Conservation (phyloP, 2,797 vertebrate species). For the Microchirus variegatus region DNA sequence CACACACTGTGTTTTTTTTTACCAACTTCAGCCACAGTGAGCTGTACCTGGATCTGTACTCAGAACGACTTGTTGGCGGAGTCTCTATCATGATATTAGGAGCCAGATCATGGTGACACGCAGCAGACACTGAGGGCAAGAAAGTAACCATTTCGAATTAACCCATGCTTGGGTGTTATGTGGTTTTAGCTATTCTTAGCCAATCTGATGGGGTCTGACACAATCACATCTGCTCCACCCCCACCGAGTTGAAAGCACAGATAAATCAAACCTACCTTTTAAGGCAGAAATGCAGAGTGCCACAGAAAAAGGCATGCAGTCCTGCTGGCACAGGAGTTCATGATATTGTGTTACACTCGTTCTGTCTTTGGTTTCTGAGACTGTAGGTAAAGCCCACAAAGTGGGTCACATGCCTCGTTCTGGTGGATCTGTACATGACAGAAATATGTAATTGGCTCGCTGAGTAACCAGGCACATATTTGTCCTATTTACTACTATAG, state of each 20-base stretch:
- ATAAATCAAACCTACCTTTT: slow-evolving; percentile 71
- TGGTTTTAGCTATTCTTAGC: slow-evolving; percentile 65
- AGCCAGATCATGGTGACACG: slow-evolving; percentile 15
- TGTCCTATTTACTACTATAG: slow-evolving; percentile 25
- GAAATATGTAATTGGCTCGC: slow-evolving; percentile 33
- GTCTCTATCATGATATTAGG: slow-evolving; percentile 23
- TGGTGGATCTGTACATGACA: slow-evolving; percentile 16
- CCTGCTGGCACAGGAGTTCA: slow-evolving; percentile 12
- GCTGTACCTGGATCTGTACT: slow-evolving; percentile 7
- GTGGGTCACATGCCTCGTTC: slow-evolving; percentile 23
- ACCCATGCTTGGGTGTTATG: slow-evolving; percentile 36
- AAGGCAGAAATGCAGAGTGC: slow-evolving; percentile 59
- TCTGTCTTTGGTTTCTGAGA: slow-evolving; percentile 21
- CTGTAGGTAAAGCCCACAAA: slow-evolving; percentile 18
- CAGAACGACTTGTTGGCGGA: slow-evolving; percentile 19
- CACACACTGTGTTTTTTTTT: neutral
- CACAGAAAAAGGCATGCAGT: slow-evolving; percentile 25
- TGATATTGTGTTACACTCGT: slow-evolving; percentile 20
- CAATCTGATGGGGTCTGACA: slow-evolving; percentile 52
- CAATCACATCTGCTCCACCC: slow-evolving; percentile 53
- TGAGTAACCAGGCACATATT: slow-evolving; percentile 20
- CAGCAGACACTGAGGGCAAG: slow-evolving; percentile 12
- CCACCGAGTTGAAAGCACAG: slow-evolving; percentile 39
- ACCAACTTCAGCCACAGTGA: neutral
- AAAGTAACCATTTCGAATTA: slow-evolving; percentile 49